A percentile compares a stretch with the other conserved stretches of the same genome.
These are phyloP conservation scores for Cephalopterus ornatus DNA, from an alignment of 2,113 vertebrate genomes.

Conservation along the genomic window DNA sequence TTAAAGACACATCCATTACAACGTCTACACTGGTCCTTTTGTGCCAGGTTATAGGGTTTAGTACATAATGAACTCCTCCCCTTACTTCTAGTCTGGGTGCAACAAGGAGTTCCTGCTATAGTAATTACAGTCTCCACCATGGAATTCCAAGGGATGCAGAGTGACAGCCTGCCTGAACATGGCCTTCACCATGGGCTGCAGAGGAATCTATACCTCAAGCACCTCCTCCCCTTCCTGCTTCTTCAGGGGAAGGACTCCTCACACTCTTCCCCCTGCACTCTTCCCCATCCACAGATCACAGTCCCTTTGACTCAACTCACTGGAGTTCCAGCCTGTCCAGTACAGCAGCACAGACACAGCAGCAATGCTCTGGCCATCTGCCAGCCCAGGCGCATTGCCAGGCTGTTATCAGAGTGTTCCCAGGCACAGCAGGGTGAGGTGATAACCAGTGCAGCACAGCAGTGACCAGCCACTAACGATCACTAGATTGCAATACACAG, in stretches of 20 bases:
- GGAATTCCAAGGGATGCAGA: not conserved
- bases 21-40: not conserved
- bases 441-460: not conserved
- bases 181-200: not conserved
- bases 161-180: not conserved
- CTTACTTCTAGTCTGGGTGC: not conserved
- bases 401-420: not conserved
- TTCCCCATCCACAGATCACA: not conserved
- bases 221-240: not conserved
- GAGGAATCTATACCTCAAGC: not conserved
- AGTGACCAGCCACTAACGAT: not conserved
- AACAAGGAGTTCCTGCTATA: not conserved
- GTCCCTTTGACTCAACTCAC: not conserved
- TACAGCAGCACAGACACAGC: not conserved
- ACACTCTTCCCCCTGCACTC: not conserved
- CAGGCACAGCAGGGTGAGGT: not conserved
- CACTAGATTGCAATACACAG: not conserved
- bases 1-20: not conserved
- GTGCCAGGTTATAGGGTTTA: not conserved
- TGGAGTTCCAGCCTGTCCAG: not conserved
- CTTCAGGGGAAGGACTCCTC: not conserved
- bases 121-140: not conserved
- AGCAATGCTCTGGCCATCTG: not conserved
- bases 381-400: accelerated
- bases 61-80: not conserved